These are phyloP conservation scores for Drosophila baimaii DNA, from an alignment of 1,140 invertebrate genomes.

Conservation along the genomic window DNA sequence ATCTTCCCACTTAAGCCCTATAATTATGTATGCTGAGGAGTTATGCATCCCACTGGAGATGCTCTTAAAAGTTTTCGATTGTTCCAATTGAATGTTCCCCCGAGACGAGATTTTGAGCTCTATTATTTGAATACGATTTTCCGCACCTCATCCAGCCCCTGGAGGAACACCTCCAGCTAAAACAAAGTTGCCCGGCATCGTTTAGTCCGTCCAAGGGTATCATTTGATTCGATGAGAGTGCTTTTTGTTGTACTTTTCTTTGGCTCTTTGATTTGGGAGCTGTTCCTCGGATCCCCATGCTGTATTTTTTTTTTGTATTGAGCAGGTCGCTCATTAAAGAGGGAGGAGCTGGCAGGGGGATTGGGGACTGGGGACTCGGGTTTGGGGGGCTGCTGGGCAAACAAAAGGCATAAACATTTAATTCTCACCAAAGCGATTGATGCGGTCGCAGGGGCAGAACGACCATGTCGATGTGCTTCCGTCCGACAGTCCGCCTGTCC, in stretches of 20 bases:
- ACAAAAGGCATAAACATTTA: slow-evolving; percentile 75
- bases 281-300: slow-evolving; percentile 17
- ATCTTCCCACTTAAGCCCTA: not conserved
- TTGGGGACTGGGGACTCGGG: slow-evolving; percentile 13
- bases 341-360: not conserved
- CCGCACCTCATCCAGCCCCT: slow-evolving; percentile 4
- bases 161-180: slow-evolving; percentile 5
- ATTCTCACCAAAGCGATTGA: slow-evolving; percentile 80
- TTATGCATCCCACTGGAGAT: not conserved
- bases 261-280: slow-evolving; percentile 36
- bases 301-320: slow-evolving; percentile 16
- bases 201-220: slow-evolving; percentile 48
- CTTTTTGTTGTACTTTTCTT: slow-evolving; percentile 67
- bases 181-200: slow-evolving; percentile 17
- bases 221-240: slow-evolving; percentile 70
- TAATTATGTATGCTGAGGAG: not conserved
- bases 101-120: not conserved
- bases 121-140: slow-evolving; percentile 27
- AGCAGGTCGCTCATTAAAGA: slow-evolving; percentile 72
- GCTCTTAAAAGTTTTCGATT: not conserved
- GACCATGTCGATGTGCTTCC: slow-evolving; percentile 33
- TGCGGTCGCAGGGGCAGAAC: slow-evolving; percentile 49
- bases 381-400: slow-evolving; percentile 42
- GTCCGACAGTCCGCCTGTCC: slow-evolving; percentile 16
- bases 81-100: slow-evolving; percentile 1